Evolutionary conservation across 92 coral and sea anemone genomes (phyloP).

Genomic region (Porites divaricata): DNA sequence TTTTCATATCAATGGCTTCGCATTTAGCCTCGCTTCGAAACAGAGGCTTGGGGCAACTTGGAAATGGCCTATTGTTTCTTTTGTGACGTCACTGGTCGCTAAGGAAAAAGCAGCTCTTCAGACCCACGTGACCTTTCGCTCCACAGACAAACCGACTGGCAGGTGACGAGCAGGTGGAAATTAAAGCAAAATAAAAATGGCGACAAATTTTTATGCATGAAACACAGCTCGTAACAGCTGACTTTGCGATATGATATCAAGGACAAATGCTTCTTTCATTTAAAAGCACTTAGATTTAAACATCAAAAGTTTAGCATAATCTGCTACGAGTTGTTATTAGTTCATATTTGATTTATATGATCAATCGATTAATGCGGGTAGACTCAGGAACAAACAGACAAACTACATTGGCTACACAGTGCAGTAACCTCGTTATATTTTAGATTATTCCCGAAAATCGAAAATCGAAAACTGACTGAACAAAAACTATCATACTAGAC

Average conservation of each 20-base stretch:
- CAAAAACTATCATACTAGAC: neutral
- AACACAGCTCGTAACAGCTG: neutral
- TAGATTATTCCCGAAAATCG: neutral
- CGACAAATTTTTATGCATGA: neutral
- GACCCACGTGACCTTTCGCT: slow-evolving; percentile 15
- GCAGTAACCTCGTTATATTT: too few species aligned
- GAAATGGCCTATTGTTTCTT: too few species aligned
- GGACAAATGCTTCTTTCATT: neutral
- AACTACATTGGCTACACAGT: neutral
- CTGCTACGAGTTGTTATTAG: neutral
- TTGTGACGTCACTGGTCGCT: too few species aligned
- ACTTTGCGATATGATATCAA: neutral
- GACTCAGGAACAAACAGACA: neutral
- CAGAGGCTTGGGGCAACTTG: too few species aligned
- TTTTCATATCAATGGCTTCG: too few species aligned
- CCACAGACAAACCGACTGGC: slow-evolving; percentile 17
- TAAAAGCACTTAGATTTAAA: neutral
- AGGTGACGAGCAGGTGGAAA: slow-evolving; percentile 43
- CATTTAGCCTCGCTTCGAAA: too few species aligned
- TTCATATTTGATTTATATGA: neutral
- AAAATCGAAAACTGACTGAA: neutral
- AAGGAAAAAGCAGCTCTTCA: neutral
- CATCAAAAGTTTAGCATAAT: neutral
- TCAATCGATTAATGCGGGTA: neutral
- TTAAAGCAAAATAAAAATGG: slow-evolving; percentile 11